Base-by-base conservation (phyloP, 2,888 invertebrate species). In the Sinodicranocentrus sp. region DNA sequence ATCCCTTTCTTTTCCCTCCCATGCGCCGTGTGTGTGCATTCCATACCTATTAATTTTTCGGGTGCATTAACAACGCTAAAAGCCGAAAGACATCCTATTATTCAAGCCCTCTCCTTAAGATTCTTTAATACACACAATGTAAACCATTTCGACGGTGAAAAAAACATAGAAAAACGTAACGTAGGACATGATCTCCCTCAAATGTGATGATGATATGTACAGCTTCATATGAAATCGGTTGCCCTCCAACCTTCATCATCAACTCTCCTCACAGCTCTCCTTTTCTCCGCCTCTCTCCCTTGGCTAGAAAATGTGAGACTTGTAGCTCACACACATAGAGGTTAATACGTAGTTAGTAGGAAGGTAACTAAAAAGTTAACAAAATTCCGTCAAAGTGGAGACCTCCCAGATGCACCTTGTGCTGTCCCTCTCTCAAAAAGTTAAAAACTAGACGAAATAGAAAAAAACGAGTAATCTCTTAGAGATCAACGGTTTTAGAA, bases 321-420 rank as follows among this genome's bases (percentile, higher is more conserved):
- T 54, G 52, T 80, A 65, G 71, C 80, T 80, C 80, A 80, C 80
- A 72, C 80, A 80, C 80, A 80, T 71, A 43, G 80, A 80, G 80
- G 80, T 80, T 80, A 80, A 80, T 80, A 79, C 15, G 48, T 48
- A 48, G 10, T 48, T 48, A 39, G 48, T 48, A 65, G 65, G 43
- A 25, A 71, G 71, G 65, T 67, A 63, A 73, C 15, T 67, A 63
- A 72, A 70, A 72, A 72, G 61, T 61, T 80, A 73, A 80, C 73
- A 57, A 80, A 80, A 80, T 80, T 80, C 80, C 80, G 80, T 80
- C 80, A 80, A 80, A 67, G 57, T 3, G 63, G 59, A 80, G 80
- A 80, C 80, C 80, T 80, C 80, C 80, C 80, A 80, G 80, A 80
- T 73, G 71, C 65, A 43, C 48, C n/a, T 48, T 48, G n/a, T n/a